Evolutionary conservation across 1,140 invertebrate species (phyloP).

Genomic region (Drosophila murphyi): DNA sequence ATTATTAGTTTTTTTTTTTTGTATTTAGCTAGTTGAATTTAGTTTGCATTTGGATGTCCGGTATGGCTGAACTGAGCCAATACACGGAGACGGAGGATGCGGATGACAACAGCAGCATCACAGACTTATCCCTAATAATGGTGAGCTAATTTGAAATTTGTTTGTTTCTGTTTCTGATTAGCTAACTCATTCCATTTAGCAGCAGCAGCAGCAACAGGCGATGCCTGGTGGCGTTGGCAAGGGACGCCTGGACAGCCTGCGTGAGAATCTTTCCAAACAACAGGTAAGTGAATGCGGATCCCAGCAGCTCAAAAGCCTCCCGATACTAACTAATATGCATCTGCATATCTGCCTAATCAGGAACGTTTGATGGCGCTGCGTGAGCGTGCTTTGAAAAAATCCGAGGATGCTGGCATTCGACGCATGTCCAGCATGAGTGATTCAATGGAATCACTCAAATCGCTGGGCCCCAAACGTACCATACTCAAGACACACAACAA

Average conservation of each 20-base stretch:
- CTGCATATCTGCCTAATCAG: conserved; percentile 12
- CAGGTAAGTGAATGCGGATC: conserved; percentile 39
- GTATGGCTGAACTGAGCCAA: conserved; percentile 32
- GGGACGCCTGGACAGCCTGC: conserved; percentile 62
- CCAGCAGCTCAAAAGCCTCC: too few relatives aligned
- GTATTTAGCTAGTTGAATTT: conserved; percentile 38
- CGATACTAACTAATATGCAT: neutral
- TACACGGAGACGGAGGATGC: conserved; percentile 50
- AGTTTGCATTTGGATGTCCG: conserved; percentile 15
- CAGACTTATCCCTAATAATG: conserved; percentile 50
- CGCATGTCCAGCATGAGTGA: conserved; percentile 48
- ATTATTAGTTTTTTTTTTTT: conserved; percentile 21
- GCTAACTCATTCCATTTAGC: neutral
- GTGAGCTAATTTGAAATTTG: conserved; percentile 17
- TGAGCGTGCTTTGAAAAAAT: conserved; percentile 55
- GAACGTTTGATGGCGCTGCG: conserved; percentile 62
- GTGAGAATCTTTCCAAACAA: conserved; percentile 65
- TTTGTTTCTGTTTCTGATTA: neutral
- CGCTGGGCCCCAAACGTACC: conserved; percentile 47
- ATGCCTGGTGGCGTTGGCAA: conserved; percentile 33
- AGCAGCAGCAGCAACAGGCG: conserved; percentile 36
- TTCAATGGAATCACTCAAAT: conserved; percentile 59
- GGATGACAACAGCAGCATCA: conserved; percentile 51
- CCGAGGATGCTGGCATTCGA: conserved; percentile 31
- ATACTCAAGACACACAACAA: conserved; percentile 17